Conservation (phyloP, 1,140 invertebrate genomes). For the Zophobas atratus region DNA sequence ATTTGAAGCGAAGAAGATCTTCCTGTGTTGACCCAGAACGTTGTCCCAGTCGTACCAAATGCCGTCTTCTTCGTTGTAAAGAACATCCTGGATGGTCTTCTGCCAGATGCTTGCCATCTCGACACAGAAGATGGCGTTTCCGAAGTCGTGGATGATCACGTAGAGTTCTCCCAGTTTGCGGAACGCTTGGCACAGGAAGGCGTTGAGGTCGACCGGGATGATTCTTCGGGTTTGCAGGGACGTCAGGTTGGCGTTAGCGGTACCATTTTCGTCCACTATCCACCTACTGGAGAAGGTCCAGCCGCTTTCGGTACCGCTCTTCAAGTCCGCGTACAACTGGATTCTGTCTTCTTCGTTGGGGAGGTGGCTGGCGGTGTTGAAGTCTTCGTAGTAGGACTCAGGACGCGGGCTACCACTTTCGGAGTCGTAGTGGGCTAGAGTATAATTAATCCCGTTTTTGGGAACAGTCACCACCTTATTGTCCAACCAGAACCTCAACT, state of each 20-base stretch:
- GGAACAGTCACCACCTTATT: slow-evolving; percentile 72
- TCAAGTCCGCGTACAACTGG: slow-evolving; percentile 78
- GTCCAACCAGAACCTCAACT: slow-evolving; percentile 78
- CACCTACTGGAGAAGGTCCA: slow-evolving; percentile 90
- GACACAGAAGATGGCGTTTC: slow-evolving; percentile 65
- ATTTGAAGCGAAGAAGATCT: slow-evolving; percentile 79
- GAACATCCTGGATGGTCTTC: slow-evolving; percentile 62
- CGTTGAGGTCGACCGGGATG: slow-evolving; percentile 88
- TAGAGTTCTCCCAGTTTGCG: slow-evolving; percentile 72
- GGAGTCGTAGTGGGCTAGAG: slow-evolving; percentile 73
- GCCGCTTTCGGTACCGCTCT: slow-evolving; percentile 86
- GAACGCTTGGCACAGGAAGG: slow-evolving; percentile 80
- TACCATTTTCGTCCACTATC: slow-evolving; percentile 75
- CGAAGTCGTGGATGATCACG: slow-evolving; percentile 68
- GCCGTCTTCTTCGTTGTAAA: slow-evolving; percentile 77
- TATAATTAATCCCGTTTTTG: slow-evolving; percentile 73
- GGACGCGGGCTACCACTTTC: slow-evolving; percentile 81
- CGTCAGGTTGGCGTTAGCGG: slow-evolving; percentile 69
- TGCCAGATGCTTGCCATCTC: slow-evolving; percentile 68
- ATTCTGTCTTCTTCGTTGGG: slow-evolving; percentile 68
- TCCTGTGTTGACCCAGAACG: slow-evolving; percentile 62
- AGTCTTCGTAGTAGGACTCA: slow-evolving; percentile 81
- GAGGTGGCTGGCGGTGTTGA: slow-evolving; percentile 64
- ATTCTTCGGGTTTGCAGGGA: slow-evolving; percentile 77
- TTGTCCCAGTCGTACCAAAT: slow-evolving; percentile 82